These are phyloP conservation scores for Diadophis punctatus DNA, from an alignment of 2,113 vertebrate genomes.

Conservation along the genomic window DNA sequence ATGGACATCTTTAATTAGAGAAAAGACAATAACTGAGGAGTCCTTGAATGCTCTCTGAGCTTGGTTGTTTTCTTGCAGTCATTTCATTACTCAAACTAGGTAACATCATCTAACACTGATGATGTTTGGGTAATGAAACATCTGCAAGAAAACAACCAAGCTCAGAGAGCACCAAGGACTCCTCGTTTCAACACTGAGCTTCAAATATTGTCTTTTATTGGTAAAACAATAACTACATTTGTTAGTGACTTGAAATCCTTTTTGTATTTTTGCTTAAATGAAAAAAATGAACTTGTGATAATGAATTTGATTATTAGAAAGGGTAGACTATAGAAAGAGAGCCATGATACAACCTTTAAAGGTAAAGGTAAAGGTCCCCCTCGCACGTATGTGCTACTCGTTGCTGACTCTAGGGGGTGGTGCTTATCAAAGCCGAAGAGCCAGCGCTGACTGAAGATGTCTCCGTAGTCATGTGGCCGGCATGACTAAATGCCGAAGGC, in stretches of 20 bases:
- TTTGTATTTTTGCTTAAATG: neutral
- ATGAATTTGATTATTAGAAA: neutral
- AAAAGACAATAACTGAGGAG: neutral
- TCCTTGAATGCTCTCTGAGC: neutral
- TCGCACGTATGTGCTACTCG: no score
- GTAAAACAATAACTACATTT: neutral
- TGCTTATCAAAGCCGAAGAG: no score
- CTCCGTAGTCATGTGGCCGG: no score
- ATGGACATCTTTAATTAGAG: neutral
- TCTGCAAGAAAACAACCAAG: neutral
- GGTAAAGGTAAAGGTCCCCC: no score
- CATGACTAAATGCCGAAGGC: no score
- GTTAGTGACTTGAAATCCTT: neutral
- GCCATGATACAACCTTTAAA: neutral
- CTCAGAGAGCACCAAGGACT: neutral
- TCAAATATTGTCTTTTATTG: neutral
- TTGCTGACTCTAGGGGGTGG: no score
- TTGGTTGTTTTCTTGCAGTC: neutral
- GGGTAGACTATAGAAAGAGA: neutral
- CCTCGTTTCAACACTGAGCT: neutral
- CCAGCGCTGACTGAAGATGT: no score
- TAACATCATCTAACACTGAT: neutral
- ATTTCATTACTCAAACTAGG: neutral
- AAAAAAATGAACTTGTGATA: neutral
- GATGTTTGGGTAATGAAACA: neutral